Evolutionary conservation across 2,888 invertebrate species (phyloP).

Genomic region (Ophion slaviceki): DNA sequence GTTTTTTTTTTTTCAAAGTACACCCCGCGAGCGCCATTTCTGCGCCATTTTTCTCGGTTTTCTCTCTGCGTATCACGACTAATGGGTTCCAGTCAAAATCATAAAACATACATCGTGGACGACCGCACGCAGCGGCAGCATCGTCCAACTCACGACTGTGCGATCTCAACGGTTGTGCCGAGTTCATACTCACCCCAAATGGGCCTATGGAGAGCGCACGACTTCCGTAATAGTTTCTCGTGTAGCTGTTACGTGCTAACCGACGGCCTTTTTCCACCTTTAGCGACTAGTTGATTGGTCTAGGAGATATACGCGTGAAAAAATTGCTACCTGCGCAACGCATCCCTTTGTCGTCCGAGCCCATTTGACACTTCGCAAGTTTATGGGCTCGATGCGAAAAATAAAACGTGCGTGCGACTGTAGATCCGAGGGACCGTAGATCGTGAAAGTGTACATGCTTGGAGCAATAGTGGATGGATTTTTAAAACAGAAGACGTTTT

Average conservation of each 20-base stretch:
- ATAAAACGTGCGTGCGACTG: not conserved
- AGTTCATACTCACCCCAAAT: not conserved
- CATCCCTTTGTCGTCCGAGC: not conserved
- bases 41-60: not conserved
- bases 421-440: not conserved
- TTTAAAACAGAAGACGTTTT: not conserved
- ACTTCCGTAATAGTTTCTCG: constrained; percentile 23
- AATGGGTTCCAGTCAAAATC: constrained; percentile 23
- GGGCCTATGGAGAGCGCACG: not conserved
- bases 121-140: not conserved
- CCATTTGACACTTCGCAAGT: constrained; percentile 8
- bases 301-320: constrained; percentile 9
- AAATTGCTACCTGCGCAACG: not conserved
- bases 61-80: not conserved
- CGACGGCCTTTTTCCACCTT: not conserved
- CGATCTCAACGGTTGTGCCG: constrained; percentile 39
- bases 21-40: not conserved
- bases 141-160: constrained; percentile 6
- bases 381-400: not conserved
- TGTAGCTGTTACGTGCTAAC: not conserved
- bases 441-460: not conserved
- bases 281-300: not conserved
- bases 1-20: constrained; percentile 25
- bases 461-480: no score
- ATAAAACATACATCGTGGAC: constrained; percentile 23